Evolutionary conservation across 2,888 invertebrate genomes (phyloP).

Genomic region (Tenthredo mesomela): DNA sequence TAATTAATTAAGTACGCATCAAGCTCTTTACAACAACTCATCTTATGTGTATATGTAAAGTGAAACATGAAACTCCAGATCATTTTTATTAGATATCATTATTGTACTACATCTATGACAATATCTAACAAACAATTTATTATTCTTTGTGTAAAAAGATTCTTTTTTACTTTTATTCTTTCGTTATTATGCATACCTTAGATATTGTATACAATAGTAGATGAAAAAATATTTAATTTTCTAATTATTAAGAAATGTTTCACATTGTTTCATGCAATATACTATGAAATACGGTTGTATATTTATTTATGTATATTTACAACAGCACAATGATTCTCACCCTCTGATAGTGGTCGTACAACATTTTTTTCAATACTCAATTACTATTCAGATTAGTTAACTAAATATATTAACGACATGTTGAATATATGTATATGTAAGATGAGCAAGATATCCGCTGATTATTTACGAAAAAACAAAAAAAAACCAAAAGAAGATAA

Average conservation of each 20-base stretch:
- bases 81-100: not conserved
- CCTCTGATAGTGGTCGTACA: not conserved
- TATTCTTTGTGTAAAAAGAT: not conserved
- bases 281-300: not conserved
- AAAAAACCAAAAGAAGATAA: not conserved
- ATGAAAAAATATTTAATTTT: not conserved
- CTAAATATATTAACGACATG: not conserved
- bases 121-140: not conserved
- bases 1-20: not conserved
- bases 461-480: not conserved
- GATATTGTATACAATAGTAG: not conserved
- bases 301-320: not conserved
- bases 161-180: not conserved
- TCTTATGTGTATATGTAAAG: not conserved
- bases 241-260: not conserved
- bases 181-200: not conserved
- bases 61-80: not conserved
- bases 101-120: not conserved
- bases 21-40: not conserved
- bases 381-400: constrained; percentile 9
- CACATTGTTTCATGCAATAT: constrained; percentile 16
- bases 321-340: constrained; percentile 22
- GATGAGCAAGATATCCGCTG: constrained; percentile 1
- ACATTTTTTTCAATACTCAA: not conserved
- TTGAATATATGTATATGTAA: not conserved